Evolutionary conservation across 2,888 invertebrate species (phyloP), one percentile per base, ranked within the genome.

Genomic region (Napeogenes sylphis): DNA sequence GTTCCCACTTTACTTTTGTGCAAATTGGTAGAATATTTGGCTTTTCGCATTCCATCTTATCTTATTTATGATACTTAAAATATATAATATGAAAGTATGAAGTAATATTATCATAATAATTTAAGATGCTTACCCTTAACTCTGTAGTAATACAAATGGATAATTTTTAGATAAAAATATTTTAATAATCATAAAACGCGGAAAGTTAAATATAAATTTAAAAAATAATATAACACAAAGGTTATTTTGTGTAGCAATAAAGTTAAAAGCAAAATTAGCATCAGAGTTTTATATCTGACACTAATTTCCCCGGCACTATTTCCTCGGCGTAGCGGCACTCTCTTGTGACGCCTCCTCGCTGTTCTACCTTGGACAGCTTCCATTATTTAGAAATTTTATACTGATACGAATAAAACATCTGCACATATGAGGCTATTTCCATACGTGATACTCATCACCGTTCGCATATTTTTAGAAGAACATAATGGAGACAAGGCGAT

Each of bases 1-100:
- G 80, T 81, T 78, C 83, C 82, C 83, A 82, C 82, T 87, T 83
- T 82, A 84, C 82, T 76, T 77, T 76, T 83, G 78, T 83, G 85
- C 85, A 85, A 85, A 85, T 87, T 85, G 81, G 74, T 75, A 77
- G 77, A 78, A 81, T 51, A 51, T 51, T 51, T 30, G 51, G 51
- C 2, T 30, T 21, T 51, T 30, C 30, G 81, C 83, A 81, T 81
- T 83, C 83, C 81, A 76, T 79, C 75, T 76, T 79, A 77, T 78
- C 71, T 73, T 73, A 74, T 78, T 79, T 83, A 84, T 82, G 81
- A 21, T 83, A 78, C 78, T 79, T 8, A 13, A 4, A 45, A 51
- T 10, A 21, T 2, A 46, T 4, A 21, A 21, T 21, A 21, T 21
- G 21, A 21, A 2, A 55, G 13, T 38, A 47, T 45, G 8, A 45